Evolutionary conservation across 2,113 vertebrate species (phyloP), one percentile per base, ranked within the genome.

Genomic region (Lophius piscatorius): DNA sequence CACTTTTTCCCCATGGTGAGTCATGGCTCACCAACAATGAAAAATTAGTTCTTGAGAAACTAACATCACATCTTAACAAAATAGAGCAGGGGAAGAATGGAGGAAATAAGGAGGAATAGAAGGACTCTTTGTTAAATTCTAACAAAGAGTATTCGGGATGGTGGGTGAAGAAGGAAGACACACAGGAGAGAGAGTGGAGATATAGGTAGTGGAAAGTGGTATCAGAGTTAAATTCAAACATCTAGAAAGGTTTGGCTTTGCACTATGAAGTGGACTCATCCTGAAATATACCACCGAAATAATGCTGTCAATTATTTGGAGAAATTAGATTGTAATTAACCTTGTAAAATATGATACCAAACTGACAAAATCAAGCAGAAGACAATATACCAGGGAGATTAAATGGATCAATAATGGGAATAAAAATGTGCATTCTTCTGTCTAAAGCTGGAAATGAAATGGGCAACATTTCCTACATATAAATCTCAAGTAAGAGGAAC

Each of bases 31-130:
- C n/a, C 45, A 50, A 65, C 76, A 47, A 70, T 74, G 66, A 80
- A 78, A n/a, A 80, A 85, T 80, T 52, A 84, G 80, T 87, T 82
- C 82, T 76, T 70, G 78, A 81, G 75, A 82, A 84, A 85, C 78
- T 82, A 78, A 82, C 85, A 84, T 80, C 48, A 52, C 72, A 74
- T 77, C 81, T 84, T 83, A 86, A 85, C 81, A 84, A 87, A 31
- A 31, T 8, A 31, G 8, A 31, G 11, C 3, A 31, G 2, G 3
- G 6, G 8, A 9, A 31, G 2, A 31, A 10, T 9, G 29, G 36
- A 44, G 34, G 49, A 69, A 55, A 65, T 63, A 13, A 33, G 42
- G 44, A 55, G 49, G 71, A 44, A 82, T 56, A 61, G 66, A 72
- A 61, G 28, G 60, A 75, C 59, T 56, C 48, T 48, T 78, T 82